Evolutionary conservation across 2,797 vertebrate genomes (phyloP), one percentile per base, ranked within the genome.

Genomic region (Ciconia nigra): DNA sequence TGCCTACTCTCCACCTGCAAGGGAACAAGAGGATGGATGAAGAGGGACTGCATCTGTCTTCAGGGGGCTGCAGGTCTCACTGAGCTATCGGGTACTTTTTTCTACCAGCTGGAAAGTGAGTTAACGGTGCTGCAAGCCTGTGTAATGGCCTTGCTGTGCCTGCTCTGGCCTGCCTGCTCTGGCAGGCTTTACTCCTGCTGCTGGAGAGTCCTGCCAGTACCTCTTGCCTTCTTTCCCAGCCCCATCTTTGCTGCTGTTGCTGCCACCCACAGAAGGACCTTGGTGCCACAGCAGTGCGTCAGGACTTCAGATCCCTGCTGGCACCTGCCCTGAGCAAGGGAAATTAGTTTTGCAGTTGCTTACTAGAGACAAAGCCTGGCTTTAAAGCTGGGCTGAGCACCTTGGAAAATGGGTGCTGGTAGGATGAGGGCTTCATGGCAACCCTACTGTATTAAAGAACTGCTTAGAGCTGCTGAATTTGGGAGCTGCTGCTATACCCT

Each of bases 21-120:
- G 22, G 28, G 62, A 84, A 28, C 7, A 5, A 55, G 42, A 54
- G 16, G 16, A 21, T 69, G 31, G 46, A 33, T 54, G 42, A 69
- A 81, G 26, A 61, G 46, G 39, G 17, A 39, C 51, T 47, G 10
- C 24, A 42, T 81, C 26, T 71, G 28, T 81, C n/a, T 79, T 76
- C 46, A 54, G 39, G 5, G 33, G n/a, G 19, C 37, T 90, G 89
- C 44, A 76, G 49, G 26, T 84, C 58, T 78, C 0, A 0, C 44
- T 67, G 46, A 72, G 58, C 47, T 80, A 31, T 25, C 3, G 1
- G n/a, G 20, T 57, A 31, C 44, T 8, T 51, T 46, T 58, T 92
- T 37, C 70, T 92, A 81, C 77, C 83, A 87, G 29, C 33, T 92
- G 71, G 24, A 46, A 62, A 93, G 13, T 12, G 35, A 91, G 59